phyloP scores from a whole-genome alignment of 2,113 vertebrate genomes.

The Protomyctophum bolini region DNA sequence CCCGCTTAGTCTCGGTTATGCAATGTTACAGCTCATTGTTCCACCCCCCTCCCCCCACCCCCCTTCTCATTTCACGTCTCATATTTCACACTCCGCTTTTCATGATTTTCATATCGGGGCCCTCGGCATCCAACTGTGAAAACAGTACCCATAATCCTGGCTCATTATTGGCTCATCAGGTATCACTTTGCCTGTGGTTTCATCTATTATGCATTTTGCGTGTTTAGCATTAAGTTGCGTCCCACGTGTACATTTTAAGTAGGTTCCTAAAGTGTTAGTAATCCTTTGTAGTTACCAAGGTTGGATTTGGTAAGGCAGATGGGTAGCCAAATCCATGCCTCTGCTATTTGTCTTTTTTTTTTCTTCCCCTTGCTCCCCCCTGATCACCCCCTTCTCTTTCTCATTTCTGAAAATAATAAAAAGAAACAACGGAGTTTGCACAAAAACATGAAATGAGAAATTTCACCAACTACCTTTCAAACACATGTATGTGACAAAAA shows the following conservation, averaged over 20 bases:
- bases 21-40: background rate
- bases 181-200: background rate
- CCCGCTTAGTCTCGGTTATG: background rate
- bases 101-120: background rate
- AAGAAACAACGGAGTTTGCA: too few species aligned
- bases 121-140: constrained; percentile 1
- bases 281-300: too few species aligned
- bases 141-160: background rate
- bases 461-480: too few species aligned
- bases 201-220: background rate
- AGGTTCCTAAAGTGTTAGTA: background rate
- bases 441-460: too few species aligned
- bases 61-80: background rate
- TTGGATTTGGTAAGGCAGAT: too few species aligned
- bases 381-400: too few species aligned
- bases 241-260: background rate
- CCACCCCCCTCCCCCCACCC: background rate
- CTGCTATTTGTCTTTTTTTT: too few species aligned
- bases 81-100: background rate
- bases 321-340: too few species aligned
- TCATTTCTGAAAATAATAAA: too few species aligned
- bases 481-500: too few species aligned
- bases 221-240: background rate
- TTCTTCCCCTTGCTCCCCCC: too few species aligned
- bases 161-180: background rate